Evolutionary conservation across 1,140 invertebrate genomes (phyloP).

Genomic region (Drosophila sturtevanti): DNA sequence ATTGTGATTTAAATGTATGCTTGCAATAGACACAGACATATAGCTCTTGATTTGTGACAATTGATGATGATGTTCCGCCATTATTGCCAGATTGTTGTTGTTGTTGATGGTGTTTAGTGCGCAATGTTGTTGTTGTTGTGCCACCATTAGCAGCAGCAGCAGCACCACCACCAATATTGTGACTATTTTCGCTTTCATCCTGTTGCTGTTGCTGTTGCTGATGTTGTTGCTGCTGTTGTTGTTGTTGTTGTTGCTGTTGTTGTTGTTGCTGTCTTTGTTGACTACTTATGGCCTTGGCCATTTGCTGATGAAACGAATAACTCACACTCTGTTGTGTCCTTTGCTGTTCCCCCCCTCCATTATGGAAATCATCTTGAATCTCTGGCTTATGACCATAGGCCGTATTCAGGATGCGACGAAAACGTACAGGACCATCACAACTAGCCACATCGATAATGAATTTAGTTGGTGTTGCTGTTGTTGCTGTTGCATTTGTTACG

Average conservation of each 20-base stretch:
- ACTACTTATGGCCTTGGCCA: constrained; percentile 77
- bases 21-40: constrained; percentile 91
- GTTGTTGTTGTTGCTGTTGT: constrained; percentile 50
- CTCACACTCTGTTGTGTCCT: constrained; percentile 79
- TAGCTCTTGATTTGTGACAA: constrained; percentile 72
- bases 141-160: background rate
- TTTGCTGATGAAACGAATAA: constrained; percentile 82
- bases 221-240: constrained; percentile 8
- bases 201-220: constrained; percentile 45
- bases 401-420: constrained; percentile 90
- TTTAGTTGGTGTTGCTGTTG: constrained; percentile 60
- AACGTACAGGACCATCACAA: constrained; percentile 93
- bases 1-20: constrained; percentile 91
- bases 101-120: background rate
- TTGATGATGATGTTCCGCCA: background rate
- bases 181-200: constrained; percentile 79
- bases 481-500: constrained; percentile 15
- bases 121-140: constrained; percentile 2
- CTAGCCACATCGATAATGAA: constrained; percentile 92
- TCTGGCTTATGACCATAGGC: constrained; percentile 85
- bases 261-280: constrained; percentile 66
- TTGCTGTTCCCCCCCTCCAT: constrained; percentile 48
- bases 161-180: constrained; percentile 12
- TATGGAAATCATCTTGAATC: constrained; percentile 42
- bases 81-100: background rate